Base-by-base conservation (phyloP, 2,113 vertebrate genomes). In the Gavialis gangeticus region DNA sequence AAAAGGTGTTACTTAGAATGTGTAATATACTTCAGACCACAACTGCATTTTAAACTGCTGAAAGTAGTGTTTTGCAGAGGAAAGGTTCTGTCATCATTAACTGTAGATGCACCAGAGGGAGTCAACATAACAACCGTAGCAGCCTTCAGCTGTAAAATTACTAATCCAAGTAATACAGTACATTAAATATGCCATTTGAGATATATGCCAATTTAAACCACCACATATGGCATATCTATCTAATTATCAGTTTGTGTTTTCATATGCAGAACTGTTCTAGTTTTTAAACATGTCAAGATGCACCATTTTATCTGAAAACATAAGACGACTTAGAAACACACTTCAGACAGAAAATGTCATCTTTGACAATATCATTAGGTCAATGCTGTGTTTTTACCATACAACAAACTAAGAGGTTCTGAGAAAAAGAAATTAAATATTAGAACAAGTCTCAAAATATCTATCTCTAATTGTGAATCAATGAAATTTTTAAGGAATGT, bases 211-310 rank as follows among this genome's bases (percentile, higher is more conserved):
- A 95, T 62, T 90, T 96, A 95, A 96, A 96, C 85, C 90, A 91
- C 89, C 95, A 96, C 96, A 97, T 96, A 97, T 84, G 96, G 96
- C 94, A 93, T 79, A 95, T 91, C 78, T 85, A 91, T 82, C 86
- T 96, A 95, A 97, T 97, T 96, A 97, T 96, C 96, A 97, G 96
- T 97, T 95, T 97, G 95, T 98, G 96, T 97, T 98, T 98, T 96
- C 95, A 95, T 95, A 95, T 82, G 58, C 76, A 95, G 91, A 95
- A 86, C 96, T 93, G 78, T 80, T 97, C 85, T 97, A 94, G 92
- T 91, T 97, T 97, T 97, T 96, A 97, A 98, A 98, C 84, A 93
- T 94, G 84, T 93, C 89, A 97, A 97, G 95, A 96, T 89, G 92
- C 10, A 96, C 34, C 3, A 3, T 64, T 90, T 82, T 58, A 95